Evolutionary conservation across 2,888 invertebrate genomes (phyloP).

Genomic region (Pristionchus exspectatus): DNA sequence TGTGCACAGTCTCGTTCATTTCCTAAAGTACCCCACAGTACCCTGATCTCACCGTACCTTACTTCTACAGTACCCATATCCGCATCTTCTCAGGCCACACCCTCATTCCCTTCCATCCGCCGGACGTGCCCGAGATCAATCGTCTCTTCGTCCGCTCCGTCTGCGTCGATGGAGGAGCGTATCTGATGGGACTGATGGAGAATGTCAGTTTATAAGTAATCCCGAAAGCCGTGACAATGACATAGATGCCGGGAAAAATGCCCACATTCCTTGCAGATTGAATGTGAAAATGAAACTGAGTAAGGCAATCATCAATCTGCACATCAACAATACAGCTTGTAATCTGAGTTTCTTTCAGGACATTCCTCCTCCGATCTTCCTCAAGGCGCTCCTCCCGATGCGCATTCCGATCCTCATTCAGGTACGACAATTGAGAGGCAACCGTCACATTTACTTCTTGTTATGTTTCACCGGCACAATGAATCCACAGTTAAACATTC

Average conservation of each 20-base stretch:
- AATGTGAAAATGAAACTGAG: too few relatives aligned
- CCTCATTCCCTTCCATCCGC: constrained; percentile 70
- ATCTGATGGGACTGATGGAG: constrained; percentile 61
- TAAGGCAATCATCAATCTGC: too few relatives aligned
- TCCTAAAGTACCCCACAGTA: neutral
- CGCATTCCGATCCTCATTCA: constrained; percentile 48
- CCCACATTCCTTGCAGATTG: too few relatives aligned
- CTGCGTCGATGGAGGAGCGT: constrained; percentile 72
- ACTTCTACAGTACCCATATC: too few relatives aligned
- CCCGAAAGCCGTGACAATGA: too few relatives aligned
- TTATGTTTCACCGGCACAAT: too few relatives aligned
- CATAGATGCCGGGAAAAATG: too few relatives aligned
- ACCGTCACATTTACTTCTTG: neutral
- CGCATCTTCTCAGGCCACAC: constrained; percentile 64
- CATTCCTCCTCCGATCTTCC: constrained; percentile 55
- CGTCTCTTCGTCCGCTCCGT: constrained; percentile 68
- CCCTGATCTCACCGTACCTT: neutral
- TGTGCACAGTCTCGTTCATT: too few relatives aligned
- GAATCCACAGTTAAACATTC: too few relatives aligned
- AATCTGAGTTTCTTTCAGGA: constrained; percentile 49
- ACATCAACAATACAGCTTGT: too few relatives aligned
- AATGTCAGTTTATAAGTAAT: too few relatives aligned
- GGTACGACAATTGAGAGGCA: neutral
- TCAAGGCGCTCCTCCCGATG: constrained; percentile 37
- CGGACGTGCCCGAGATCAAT: constrained; percentile 63